Conservation (phyloP, 2,888 invertebrate species). For the Mongoloraphidia duomilia region DNA sequence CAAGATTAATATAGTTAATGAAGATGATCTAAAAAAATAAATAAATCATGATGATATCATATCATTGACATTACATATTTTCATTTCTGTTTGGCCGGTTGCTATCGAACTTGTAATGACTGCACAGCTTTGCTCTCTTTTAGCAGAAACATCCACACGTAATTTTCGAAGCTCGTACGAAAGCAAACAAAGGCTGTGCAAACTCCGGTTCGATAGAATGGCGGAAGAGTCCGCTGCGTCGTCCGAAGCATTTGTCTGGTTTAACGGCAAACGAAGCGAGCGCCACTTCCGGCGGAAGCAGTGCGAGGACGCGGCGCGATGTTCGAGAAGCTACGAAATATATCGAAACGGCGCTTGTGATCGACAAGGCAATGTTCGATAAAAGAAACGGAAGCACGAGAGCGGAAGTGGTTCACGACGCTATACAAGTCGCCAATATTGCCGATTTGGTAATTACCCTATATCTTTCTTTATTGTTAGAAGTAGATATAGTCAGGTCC, state of each 20-base stretch:
- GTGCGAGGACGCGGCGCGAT: slow-evolving; percentile 47
- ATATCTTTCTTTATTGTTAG: not conserved
- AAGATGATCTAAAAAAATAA: too few relatives aligned
- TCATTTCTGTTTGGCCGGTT: too few relatives aligned
- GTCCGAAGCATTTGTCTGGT: slow-evolving; percentile 41
- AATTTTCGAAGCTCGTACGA: slow-evolving; percentile 87
- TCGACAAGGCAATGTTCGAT: slow-evolving; percentile 94
- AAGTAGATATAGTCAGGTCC: too few relatives aligned
- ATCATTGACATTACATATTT: too few relatives aligned
- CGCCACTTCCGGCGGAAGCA: slow-evolving; percentile 22
- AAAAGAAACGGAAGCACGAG: slow-evolving; percentile 79
- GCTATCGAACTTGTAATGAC: slow-evolving; percentile 20
- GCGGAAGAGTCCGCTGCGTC: slow-evolving; percentile 46
- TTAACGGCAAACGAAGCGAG: slow-evolving; percentile 14
- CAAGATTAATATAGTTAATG: too few relatives aligned
- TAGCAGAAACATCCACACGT: slow-evolving; percentile 97
- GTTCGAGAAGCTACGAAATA: slow-evolving; percentile 85
- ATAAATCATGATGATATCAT: too few relatives aligned
- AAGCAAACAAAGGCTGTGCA: slow-evolving; percentile 84
- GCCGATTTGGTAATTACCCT: slow-evolving; percentile 75
- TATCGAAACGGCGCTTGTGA: slow-evolving; percentile 89
- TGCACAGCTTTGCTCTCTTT: slow-evolving; percentile 41
- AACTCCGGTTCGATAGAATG: slow-evolving; percentile 64
- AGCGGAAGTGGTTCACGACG: slow-evolving; percentile 82
- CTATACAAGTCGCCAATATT: slow-evolving; percentile 93